Evolutionary conservation across 2,113 vertebrate genomes (phyloP).

Genomic region (Lasiurus cinereus): DNA sequence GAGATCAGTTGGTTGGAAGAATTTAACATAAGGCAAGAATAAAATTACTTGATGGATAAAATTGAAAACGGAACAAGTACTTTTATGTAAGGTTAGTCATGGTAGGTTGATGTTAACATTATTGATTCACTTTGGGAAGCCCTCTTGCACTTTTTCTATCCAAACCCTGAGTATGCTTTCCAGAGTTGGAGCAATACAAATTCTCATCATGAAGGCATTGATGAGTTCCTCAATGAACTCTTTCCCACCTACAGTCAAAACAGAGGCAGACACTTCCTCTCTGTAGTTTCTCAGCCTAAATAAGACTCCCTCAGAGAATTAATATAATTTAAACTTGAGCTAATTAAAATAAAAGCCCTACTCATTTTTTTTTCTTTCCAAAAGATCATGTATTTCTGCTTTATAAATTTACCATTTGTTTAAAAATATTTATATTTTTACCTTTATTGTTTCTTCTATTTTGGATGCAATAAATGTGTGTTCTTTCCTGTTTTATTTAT

Average conservation of each 20-base stretch:
- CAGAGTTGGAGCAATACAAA: slow-evolving; percentile 58
- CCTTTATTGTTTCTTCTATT: not conserved
- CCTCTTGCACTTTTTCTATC: slow-evolving; percentile 16
- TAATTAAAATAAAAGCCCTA: not conserved
- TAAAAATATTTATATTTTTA: not conserved
- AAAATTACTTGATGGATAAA: slow-evolving; percentile 48
- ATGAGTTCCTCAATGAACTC: slow-evolving; percentile 38
- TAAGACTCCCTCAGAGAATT: not conserved
- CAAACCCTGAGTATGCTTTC: slow-evolving; percentile 24
- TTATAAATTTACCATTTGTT: not conserved
- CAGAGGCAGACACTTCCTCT: not conserved
- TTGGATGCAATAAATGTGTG: not conserved
- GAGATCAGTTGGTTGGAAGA: not conserved
- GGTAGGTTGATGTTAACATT: not conserved
- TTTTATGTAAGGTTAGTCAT: slow-evolving; percentile 31
- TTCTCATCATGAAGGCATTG: slow-evolving; percentile 55
- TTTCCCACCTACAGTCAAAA: not conserved
- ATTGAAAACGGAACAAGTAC: not conserved
- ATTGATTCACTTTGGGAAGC: slow-evolving; percentile 40
- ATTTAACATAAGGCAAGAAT: not conserved
- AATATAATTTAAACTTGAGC: not conserved
- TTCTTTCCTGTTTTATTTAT: not conserved
- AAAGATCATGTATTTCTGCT: not conserved
- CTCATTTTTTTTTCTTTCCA: not conserved
- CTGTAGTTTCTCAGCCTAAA: not conserved